Percentiles rank a stretch among this genome's conserved stretches.
Conservation (phyloP, 2,113 vertebrate genomes). For the Hypomesus transpacificus region DNA sequence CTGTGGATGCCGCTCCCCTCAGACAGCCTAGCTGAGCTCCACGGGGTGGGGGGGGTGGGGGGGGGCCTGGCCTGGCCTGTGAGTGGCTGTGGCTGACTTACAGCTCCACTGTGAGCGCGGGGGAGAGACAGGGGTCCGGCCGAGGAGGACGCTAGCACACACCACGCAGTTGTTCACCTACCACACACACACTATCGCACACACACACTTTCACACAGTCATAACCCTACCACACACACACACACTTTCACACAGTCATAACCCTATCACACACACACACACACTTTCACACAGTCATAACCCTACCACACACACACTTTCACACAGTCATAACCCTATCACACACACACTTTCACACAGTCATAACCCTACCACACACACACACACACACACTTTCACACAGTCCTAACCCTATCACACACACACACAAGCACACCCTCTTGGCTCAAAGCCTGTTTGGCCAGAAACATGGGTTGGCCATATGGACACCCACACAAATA, state of each 20-base stretch:
- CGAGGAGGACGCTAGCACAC: not conserved
- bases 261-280: too few species aligned
- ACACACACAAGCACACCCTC: too few species aligned
- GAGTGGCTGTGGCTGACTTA: not conserved
- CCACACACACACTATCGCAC: not conserved
- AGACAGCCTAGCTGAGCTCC: not conserved
- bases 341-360: too few species aligned
- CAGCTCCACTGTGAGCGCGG: not conserved
- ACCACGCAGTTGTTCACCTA: not conserved
- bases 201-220: not conserved
- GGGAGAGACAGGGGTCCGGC: not conserved
- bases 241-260: not conserved
- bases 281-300: too few species aligned
- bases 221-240: not conserved
- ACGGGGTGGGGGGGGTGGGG: too few species aligned
- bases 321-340: too few species aligned
- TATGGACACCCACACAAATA: slow-evolving; percentile 1
- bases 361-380: not conserved
- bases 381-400: too few species aligned
- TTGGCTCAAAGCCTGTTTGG: not conserved
- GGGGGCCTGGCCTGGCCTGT: not conserved
- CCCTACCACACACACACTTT: too few species aligned
- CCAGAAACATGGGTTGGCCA: not conserved
- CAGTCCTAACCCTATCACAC: too few species aligned
- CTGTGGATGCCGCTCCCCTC: not conserved